Percentiles rank a stretch among this genome's conserved stretches.
These are phyloP conservation scores for Pachyuromys duprasi DNA, from an alignment of 2,797 vertebrate genomes.

Conservation along the genomic window DNA sequence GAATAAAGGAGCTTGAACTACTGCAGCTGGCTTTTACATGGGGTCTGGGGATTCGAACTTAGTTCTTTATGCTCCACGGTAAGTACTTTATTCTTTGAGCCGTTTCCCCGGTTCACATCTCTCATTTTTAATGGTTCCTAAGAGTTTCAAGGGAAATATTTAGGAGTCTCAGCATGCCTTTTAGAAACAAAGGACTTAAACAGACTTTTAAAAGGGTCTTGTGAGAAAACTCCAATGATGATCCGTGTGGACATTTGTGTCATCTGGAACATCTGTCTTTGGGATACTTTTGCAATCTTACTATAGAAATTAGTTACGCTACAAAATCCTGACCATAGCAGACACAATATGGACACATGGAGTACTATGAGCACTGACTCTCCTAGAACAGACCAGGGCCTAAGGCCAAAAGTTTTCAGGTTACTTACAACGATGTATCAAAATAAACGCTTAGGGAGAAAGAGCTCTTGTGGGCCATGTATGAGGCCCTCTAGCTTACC, in stretches of 20 bases:
- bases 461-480: not conserved
- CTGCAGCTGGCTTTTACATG: not conserved
- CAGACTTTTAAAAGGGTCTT: not conserved
- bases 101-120: not conserved
- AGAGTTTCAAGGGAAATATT: not conserved
- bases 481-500: not conserved
- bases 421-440: not conserved
- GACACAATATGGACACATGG: not conserved
- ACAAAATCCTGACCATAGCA: slow-evolving; percentile 42
- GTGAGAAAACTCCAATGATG: not conserved
- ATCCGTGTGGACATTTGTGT: not conserved
- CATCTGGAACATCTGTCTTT: slow-evolving; percentile 54
- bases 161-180: slow-evolving; percentile 6
- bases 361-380: not conserved
- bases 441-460: not conserved
- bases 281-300: slow-evolving; percentile 28
- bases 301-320: slow-evolving; percentile 53
- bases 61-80: not conserved
- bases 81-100: not conserved
- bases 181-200: slow-evolving; percentile 7
- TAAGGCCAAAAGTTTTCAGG: not conserved
- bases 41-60: not conserved
- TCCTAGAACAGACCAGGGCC: not conserved
- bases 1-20: not conserved
- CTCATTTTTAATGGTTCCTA: not conserved